phyloP scores from a whole-genome alignment of 2,888 invertebrate genomes.

The Coenonympha glycerion region DNA sequence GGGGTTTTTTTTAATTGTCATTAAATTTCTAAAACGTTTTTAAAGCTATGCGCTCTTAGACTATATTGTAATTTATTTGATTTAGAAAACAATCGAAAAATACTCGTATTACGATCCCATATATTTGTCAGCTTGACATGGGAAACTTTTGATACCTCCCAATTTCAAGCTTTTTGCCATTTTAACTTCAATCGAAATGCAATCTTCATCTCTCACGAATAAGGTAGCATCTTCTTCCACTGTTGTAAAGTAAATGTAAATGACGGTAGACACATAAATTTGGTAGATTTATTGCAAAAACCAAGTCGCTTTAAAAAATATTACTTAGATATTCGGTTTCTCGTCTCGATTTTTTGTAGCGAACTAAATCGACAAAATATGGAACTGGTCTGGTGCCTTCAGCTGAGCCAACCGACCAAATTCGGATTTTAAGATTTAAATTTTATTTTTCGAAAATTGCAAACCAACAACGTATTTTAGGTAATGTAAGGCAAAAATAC shows the following conservation, averaged over 20 bases:
- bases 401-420: no score
- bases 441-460: background rate
- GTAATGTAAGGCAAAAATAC: no score
- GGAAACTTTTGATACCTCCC: background rate
- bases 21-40: background rate
- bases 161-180: background rate
- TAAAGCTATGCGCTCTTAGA: background rate
- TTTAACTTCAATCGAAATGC: background rate
- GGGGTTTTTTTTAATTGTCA: background rate
- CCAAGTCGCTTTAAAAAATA: background rate
- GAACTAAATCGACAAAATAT: no score
- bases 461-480: background rate
- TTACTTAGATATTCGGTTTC: no score
- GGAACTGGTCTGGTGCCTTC: no score
- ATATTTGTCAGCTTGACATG: background rate
- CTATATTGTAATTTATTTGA: background rate
- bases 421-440: background rate
- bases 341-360: no score
- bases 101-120: background rate
- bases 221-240: background rate
- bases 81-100: background rate
- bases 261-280: background rate
- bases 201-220: background rate
- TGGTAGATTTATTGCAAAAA: background rate
- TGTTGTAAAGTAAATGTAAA: background rate